Evolutionary conservation across 2,797 vertebrate genomes (phyloP).

Genomic region (Salmo trutta): DNA sequence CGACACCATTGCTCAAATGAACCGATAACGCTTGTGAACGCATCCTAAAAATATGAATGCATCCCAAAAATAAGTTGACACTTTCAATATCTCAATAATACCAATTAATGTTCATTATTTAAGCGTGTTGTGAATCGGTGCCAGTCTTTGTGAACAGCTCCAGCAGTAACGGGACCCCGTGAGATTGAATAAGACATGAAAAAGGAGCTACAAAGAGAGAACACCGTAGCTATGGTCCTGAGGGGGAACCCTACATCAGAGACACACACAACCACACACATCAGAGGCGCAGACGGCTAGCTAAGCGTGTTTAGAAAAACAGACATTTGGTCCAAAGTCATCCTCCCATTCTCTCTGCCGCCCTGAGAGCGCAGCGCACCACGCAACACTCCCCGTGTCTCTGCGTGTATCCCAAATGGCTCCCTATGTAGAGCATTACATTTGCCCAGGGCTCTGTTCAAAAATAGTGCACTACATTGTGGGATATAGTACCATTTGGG

Average conservation of each 20-base stretch:
- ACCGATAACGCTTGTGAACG: not conserved
- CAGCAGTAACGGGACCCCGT: not conserved
- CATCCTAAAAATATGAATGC: not conserved
- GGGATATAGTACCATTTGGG: not conserved
- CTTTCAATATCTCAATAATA: slow-evolving; percentile 73
- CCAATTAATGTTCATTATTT: slow-evolving; percentile 69
- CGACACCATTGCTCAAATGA: no score
- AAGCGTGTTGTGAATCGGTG: slow-evolving; percentile 40
- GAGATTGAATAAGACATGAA: slow-evolving; percentile 71
- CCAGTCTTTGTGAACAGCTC: not conserved
- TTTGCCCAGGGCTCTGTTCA: no score
- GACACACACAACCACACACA: slow-evolving; percentile 64
- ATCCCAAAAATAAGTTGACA: not conserved
- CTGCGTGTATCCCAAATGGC: slow-evolving; percentile 4
- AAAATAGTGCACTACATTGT: not conserved
- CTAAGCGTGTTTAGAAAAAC: slow-evolving; percentile 72
- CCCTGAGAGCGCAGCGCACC: not conserved
- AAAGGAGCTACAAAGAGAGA: slow-evolving; percentile 69
- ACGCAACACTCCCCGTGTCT: slow-evolving; percentile 1
- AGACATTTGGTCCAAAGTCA: slow-evolving; percentile 72
- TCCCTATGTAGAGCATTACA: not conserved
- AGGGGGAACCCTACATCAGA: slow-evolving; percentile 71
- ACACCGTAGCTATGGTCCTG: slow-evolving; percentile 62
- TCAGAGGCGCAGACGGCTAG: slow-evolving; percentile 56
- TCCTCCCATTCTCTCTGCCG: slow-evolving; percentile 37